phyloP scores from a whole-genome alignment of 2,797 vertebrate species.

The Poeciliopsis presidionis region DNA sequence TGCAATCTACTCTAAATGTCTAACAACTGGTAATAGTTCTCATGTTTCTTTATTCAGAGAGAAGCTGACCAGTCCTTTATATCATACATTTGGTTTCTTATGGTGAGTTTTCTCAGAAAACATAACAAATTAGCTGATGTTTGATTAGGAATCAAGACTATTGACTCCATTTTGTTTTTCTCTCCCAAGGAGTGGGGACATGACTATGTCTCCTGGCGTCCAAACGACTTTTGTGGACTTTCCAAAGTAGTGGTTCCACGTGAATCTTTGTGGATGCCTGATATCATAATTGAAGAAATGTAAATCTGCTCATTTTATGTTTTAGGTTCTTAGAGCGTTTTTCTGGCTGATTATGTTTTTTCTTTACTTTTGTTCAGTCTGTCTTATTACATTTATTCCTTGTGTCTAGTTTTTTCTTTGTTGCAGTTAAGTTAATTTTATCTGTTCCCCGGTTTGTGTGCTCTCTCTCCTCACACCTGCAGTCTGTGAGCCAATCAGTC shows the following conservation, averaged over 20 bases:
- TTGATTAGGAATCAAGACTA: neutral
- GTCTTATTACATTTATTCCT: too few relatives aligned
- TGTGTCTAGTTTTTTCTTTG: too few relatives aligned
- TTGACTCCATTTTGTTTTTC: neutral
- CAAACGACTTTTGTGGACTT: slow-evolving; percentile 59
- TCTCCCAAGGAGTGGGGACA: slow-evolving; percentile 43
- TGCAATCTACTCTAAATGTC: neutral
- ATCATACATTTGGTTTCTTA: slow-evolving; percentile 50
- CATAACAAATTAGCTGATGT: too few relatives aligned
- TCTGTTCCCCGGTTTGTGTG: too few relatives aligned
- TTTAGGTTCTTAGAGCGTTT: too few relatives aligned
- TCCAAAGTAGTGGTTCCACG: slow-evolving; percentile 34
- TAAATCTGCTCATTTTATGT: slow-evolving; percentile 27
- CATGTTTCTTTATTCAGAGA: slow-evolving; percentile 36
- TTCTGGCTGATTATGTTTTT: too few relatives aligned
- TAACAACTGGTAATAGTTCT: neutral
- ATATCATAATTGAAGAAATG: slow-evolving; percentile 65
- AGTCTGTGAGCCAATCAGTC: too few relatives aligned
- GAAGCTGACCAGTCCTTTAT: slow-evolving; percentile 65
- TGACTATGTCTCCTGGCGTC: slow-evolving; percentile 54
- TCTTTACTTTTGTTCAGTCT: too few relatives aligned
- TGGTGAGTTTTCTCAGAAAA: slow-evolving; percentile 41
- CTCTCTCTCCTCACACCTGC: too few relatives aligned
- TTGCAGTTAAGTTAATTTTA: too few relatives aligned
- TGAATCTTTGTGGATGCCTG: slow-evolving; percentile 61